Base-by-base conservation (phyloP, 37 sponge, comb jelly and placozoan genomes). In the Halisarca cf. caerulea region DNA sequence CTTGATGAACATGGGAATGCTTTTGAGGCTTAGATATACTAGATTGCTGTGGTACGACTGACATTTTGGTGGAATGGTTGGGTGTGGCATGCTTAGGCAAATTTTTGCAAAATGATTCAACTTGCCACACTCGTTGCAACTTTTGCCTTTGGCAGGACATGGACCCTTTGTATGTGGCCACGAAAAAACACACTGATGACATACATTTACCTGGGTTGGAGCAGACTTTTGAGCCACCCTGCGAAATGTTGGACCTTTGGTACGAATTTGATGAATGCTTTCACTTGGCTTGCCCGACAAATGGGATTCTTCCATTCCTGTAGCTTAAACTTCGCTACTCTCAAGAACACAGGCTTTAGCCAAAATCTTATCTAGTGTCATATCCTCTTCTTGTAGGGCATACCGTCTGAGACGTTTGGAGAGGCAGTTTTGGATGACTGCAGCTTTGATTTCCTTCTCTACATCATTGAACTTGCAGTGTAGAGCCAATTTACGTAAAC, bases 91-190 rank as follows among this genome's bases (percentile, higher is more conserved):
- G n/a, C n/a, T n/a, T n/a, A n/a, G n/a, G n/a, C 88, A 88, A 43
- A 82, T 41, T 43, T 59, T 82, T 15, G 83, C 83, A 82, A 82
- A 88, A 27, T 88, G 88, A 54, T 88, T 88, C 0, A 55, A 60
- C n/a, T 84, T 78, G 0, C 80, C 69, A 77, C 79, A 88, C 25
- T 74, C 58, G 14, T 34, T 58, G 62, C 88, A 87, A 20, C 58
- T 87, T 42, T 66, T 8, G 25, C 87, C 87, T 58, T 70, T 33
- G 25, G 88, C 88, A 1, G 88, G 88, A 21, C 88, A 86, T n/a
- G 51, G 80, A 14, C 39, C 41, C 20, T 34, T 34, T 70, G 23
- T 86, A 58, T 80, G 80, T 8, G 82, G 82, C 82, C 84, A 84
- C 2, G 53, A 14, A 1, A 42, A 8, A 36, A 73, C 84, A 71